A percentile compares a stretch with the other conserved stretches of the same genome.
Conservation (phyloP, 2,888 invertebrate genomes). For the Emmelina monodactyla region DNA sequence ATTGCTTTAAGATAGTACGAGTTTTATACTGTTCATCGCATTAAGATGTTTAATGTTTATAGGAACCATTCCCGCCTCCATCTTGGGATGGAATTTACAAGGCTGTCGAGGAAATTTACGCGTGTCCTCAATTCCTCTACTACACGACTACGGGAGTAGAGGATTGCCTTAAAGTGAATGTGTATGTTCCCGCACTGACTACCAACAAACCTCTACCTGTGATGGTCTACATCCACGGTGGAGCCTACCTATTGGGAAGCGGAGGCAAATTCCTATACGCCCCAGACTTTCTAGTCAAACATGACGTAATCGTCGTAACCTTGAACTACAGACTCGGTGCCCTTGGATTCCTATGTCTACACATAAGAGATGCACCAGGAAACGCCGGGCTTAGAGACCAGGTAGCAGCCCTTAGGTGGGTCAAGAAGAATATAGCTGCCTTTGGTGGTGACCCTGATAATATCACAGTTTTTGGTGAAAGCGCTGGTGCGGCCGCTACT, state of each 20-base stretch:
- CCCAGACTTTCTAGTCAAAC: slow-evolving; percentile 42
- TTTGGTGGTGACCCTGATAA: slow-evolving; percentile 54
- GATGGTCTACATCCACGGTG: slow-evolving; percentile 53
- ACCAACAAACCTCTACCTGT: slow-evolving; percentile 33
- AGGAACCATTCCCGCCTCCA: slow-evolving; percentile 48
- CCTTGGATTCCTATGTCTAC: slow-evolving; percentile 48
- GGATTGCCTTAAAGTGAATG: slow-evolving; percentile 47
- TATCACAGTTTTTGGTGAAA: slow-evolving; percentile 52
- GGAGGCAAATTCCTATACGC: slow-evolving; percentile 43
- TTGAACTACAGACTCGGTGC: slow-evolving; percentile 51
- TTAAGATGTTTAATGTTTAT: too few relatives aligned
- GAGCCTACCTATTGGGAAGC: slow-evolving; percentile 45
- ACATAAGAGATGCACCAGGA: slow-evolving; percentile 49
- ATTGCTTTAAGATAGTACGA: too few relatives aligned
- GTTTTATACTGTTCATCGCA: too few relatives aligned
- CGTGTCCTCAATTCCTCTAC: slow-evolving; percentile 33
- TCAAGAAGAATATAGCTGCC: slow-evolving; percentile 45
- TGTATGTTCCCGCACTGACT: slow-evolving; percentile 32
- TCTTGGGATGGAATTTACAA: slow-evolving; percentile 43
- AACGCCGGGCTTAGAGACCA: slow-evolving; percentile 55
- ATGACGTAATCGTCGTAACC: slow-evolving; percentile 46
- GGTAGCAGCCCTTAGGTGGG: slow-evolving; percentile 50
- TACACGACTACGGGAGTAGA: slow-evolving; percentile 34
- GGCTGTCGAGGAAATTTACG: slow-evolving; percentile 36
- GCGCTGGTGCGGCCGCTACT: slow-evolving; percentile 42